phyloP scores from a whole-genome alignment of 2,113 vertebrate genomes.

The Eulemur macaco region DNA sequence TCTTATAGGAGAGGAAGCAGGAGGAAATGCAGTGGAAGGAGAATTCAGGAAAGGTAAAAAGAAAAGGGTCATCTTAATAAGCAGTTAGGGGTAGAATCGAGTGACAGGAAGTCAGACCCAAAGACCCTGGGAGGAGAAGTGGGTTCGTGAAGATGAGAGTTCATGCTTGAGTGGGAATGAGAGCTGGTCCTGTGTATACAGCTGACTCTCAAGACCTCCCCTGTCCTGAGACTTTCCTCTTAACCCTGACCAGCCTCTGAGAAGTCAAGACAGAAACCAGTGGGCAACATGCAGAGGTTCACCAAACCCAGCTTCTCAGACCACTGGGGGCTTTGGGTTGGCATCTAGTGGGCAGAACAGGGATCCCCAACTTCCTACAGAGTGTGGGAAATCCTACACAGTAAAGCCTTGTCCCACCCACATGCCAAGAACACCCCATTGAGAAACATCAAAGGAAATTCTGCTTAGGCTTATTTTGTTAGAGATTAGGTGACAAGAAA shows the following conservation, averaged over 20 bases:
- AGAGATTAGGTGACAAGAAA: not conserved
- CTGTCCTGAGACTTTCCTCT: not conserved
- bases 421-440: fast-evolving
- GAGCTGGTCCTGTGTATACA: not conserved
- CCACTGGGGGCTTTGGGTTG: not conserved
- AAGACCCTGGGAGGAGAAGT: not conserved
- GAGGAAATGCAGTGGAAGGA: not conserved
- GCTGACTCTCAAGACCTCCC: not conserved
- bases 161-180: fast-evolving
- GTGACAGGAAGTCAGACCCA: not conserved
- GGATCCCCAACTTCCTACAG: not conserved
- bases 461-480: not conserved
- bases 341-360: not conserved
- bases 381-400: not conserved
- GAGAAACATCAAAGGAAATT: not conserved
- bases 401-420: not conserved
- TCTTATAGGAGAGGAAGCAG: not conserved
- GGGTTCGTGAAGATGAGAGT: not conserved
- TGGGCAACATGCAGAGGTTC: not conserved
- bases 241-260: not conserved
- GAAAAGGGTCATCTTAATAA: not conserved
- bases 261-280: not conserved
- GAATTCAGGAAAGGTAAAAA: not conserved
- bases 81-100: not conserved
- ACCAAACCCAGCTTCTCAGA: not conserved